Evolutionary conservation across 2,888 invertebrate genomes (phyloP), one percentile per base, ranked within the genome.

Genomic region (Dryobotodes eremita): DNA sequence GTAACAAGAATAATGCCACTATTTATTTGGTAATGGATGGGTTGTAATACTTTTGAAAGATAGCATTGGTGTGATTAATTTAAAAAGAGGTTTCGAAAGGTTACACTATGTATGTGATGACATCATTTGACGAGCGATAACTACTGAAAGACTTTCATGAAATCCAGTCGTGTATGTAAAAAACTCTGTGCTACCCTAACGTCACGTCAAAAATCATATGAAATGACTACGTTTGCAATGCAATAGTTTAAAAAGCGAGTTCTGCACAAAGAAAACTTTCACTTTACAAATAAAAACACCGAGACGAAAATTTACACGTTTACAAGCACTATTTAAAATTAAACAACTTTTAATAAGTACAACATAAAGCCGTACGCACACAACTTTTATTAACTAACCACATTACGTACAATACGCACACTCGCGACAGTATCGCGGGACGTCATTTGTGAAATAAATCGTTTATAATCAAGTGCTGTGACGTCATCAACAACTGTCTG

Each of bases 401-500:
- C 83, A 83, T 85, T 71, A 86, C 77, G 83, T 79, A 81, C 87
- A 82, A 83, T 68, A 86, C 80, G 86, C 82, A 80, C 85, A 82
- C 74, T 82, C 82, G 81, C 80, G 64, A 82, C 85, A 80, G 85
- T 88, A 86, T 88, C 82, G 80, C 76, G 82, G 64, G 83, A 89
- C 91, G 90, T 92, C 94, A 93, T 95, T 95, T 94, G 90, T 90
- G 91, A 95, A 95, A 95, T 95, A 96, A 96, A 96, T 96, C 95
- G 96, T 96, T 96, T 95, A 96, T 96, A 96, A 97, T 96, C 96
- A 97, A 95, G 93, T 94, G 92, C 91, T 92, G 94, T 96, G 95
- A 96, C 95, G 96, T 96, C 96, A 96, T 96, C 96, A 95, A 95
- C 96, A 96, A 96, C 95, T 96, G 96, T 96, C 96, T 96, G 92